phyloP scores from a whole-genome alignment of 2,888 invertebrate genomes.

The Napeogenes inachia region DNA sequence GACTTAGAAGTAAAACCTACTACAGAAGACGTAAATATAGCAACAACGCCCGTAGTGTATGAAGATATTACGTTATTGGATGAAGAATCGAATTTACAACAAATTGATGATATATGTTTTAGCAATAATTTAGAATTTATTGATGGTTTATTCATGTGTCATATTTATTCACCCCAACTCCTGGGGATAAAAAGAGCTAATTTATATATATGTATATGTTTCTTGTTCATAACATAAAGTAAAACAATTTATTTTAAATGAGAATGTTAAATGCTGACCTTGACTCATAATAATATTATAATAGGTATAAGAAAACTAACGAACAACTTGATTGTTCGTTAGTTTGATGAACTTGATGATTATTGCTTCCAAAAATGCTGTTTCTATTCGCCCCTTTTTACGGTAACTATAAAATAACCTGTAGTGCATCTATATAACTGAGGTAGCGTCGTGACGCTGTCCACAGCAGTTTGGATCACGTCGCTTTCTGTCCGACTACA shows the following conservation, averaged over 20 bases:
- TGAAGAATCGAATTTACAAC: too few relatives aligned
- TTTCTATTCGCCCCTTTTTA: neutral
- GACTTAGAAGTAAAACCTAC: conserved; percentile 3
- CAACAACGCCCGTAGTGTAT: too few relatives aligned
- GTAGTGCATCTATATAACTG: conserved; percentile 62
- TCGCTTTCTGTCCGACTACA: conserved; percentile 43
- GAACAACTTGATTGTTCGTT: too few relatives aligned
- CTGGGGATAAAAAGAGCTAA: neutral
- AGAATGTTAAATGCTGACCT: neutral
- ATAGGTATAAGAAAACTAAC: neutral
- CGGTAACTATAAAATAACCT: conserved; percentile 22
- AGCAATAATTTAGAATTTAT: too few relatives aligned
- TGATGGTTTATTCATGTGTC: too few relatives aligned
- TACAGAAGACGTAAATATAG: conserved; percentile 1
- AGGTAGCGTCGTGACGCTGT: conserved; percentile 26
- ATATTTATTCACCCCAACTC: neutral
- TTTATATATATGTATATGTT: neutral
- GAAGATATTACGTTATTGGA: too few relatives aligned
- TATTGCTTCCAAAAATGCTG: neutral
- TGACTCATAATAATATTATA: neutral
- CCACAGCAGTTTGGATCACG: conserved; percentile 52
- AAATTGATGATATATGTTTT: too few relatives aligned
- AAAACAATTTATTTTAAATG: neutral
- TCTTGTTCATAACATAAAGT: neutral
- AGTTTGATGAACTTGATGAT: too few relatives aligned